Evolutionary conservation across 2,113 vertebrate species (phyloP).

Genomic region (Chaetodon auriga): DNA sequence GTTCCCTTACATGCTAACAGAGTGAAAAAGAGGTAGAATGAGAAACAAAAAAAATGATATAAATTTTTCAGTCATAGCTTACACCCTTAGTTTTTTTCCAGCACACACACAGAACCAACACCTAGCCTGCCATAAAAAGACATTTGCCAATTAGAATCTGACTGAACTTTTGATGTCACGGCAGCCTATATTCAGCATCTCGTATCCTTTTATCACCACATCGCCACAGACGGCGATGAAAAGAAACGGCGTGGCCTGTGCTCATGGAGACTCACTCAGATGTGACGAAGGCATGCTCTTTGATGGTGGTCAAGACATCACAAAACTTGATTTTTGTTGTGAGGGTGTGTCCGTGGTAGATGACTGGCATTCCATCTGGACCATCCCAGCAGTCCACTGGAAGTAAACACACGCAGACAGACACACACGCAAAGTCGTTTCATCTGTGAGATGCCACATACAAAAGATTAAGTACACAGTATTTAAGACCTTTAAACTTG

Average conservation of each 20-base stretch:
- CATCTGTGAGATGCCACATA: neutral
- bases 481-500: neutral
- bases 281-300: constrained; percentile 97
- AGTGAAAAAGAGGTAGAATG: too few relatives aligned
- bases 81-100: neutral
- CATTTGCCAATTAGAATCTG: too few relatives aligned
- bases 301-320: constrained; percentile 95
- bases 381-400: constrained; percentile 99
- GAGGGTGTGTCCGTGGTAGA: constrained; percentile 98
- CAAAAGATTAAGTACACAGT: neutral
- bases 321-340: constrained; percentile 99
- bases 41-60: too few relatives aligned
- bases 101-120: neutral
- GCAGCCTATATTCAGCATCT: constrained; percentile 7
- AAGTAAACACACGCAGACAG: constrained; percentile 55
- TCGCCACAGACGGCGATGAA: neutral
- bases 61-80: too few relatives aligned
- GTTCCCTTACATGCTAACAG: too few relatives aligned
- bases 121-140: too few relatives aligned
- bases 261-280: constrained; percentile 90
- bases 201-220: neutral
- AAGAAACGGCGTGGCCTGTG: neutral
- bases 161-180: too few relatives aligned
- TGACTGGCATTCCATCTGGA: constrained; percentile 97
- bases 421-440: neutral